phyloP scores from a whole-genome alignment of 2,888 invertebrate species.

The Aelia acuminata region DNA sequence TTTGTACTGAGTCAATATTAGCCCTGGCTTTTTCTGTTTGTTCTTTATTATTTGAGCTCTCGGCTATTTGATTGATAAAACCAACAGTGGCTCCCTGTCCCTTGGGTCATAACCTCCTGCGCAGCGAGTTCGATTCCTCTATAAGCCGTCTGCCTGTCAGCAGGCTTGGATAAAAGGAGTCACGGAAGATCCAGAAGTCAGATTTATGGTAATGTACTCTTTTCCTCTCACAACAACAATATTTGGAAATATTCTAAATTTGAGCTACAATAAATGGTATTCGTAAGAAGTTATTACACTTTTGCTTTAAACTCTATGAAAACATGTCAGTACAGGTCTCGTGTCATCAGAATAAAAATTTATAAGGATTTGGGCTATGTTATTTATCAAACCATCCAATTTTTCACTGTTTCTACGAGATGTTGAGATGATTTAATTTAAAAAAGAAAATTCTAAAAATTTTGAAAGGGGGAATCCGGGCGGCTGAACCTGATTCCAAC shows the following conservation, averaged over 20 bases:
- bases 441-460: too few relatives aligned
- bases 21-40: constrained; percentile 63
- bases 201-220: neutral
- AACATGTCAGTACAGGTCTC: too few relatives aligned
- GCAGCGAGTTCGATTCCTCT: neutral
- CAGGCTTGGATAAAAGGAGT: neutral
- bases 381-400: too few relatives aligned
- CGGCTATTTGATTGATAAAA: constrained; percentile 63
- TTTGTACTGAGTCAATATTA: constrained; percentile 62
- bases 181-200: neutral
- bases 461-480: too few relatives aligned
- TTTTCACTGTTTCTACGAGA: too few relatives aligned
- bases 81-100: constrained; percentile 60
- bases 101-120: constrained; percentile 42
- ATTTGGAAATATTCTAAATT: neutral
- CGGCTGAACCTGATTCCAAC: too few relatives aligned
- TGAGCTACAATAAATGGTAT: too few relatives aligned
- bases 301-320: too few relatives aligned
- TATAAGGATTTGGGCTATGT: too few relatives aligned
- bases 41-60: constrained; percentile 64
- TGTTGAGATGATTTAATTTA: too few relatives aligned
- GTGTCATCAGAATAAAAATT: too few relatives aligned
- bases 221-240: neutral
- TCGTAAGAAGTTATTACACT: too few relatives aligned
- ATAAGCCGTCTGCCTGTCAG: neutral